Evolutionary conservation across 2,797 vertebrate genomes (phyloP).

Genomic region (Podarcis lilfordi): DNA sequence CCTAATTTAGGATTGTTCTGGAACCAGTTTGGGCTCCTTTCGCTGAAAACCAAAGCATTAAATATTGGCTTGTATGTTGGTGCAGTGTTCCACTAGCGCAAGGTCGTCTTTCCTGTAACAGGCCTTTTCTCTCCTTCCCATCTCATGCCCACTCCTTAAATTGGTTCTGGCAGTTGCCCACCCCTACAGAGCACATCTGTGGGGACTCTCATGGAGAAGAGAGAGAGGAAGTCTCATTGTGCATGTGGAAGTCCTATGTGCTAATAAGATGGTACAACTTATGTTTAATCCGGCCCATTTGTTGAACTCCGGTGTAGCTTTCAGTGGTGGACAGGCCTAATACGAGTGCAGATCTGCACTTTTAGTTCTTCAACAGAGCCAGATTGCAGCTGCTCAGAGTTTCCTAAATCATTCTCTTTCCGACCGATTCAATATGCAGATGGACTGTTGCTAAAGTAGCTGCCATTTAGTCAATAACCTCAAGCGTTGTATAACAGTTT

Average conservation of each 20-base stretch:
- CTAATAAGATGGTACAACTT: no score
- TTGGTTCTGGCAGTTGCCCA: no score
- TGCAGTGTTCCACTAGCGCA: no score
- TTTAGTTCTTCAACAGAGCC: neutral
- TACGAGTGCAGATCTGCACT: neutral
- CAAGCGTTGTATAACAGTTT: neutral
- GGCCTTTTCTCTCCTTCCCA: no score
- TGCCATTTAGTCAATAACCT: neutral
- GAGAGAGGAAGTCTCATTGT: no score
- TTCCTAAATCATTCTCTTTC: neutral
- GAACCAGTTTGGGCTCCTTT: neutral
- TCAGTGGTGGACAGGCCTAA: neutral
- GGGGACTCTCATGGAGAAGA: no score
- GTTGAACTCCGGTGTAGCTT: neutral
- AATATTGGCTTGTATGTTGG: no score
- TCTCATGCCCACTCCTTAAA: neutral
- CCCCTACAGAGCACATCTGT: no score
- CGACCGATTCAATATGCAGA: neutral
- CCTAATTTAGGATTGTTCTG: neutral
- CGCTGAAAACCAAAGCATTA: no score
- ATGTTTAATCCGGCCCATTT: neutral
- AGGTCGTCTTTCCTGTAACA: neutral
- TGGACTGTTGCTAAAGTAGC: neutral
- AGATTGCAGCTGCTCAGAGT: neutral
- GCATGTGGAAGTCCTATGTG: no score